phyloP scores from a whole-genome alignment of 2,113 vertebrate genomes.

The Anhinga rufa region DNA sequence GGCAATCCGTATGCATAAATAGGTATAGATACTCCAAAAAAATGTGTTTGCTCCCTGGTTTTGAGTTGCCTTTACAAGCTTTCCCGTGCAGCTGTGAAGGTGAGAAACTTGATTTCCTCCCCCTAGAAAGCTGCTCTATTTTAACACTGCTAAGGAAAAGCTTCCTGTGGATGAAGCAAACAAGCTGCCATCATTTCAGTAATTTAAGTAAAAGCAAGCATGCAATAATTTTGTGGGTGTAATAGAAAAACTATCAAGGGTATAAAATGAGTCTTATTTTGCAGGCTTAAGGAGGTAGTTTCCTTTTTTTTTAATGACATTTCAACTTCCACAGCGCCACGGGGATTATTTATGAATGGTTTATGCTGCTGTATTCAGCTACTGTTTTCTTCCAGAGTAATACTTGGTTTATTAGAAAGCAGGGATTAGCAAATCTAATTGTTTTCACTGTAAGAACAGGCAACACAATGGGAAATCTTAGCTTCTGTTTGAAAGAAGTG shows the following conservation, averaged over 20 bases:
- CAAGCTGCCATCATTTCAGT: no score
- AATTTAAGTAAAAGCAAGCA: not conserved
- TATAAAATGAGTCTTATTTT: not conserved
- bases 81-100: not conserved
- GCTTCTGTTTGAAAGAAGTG: not conserved
- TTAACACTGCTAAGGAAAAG: not conserved
- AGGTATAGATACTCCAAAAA: accelerated
- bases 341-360: not conserved
- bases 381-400: not conserved
- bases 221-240: not conserved
- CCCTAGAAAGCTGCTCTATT: not conserved
- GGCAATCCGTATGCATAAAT: accelerated
- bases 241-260: not conserved
- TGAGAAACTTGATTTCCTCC: not conserved
- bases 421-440: not conserved
- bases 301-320: not conserved
- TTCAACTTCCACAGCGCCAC: not conserved
- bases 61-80: not conserved
- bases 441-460: not conserved
- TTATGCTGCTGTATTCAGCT: no score
- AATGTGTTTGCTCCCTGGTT: not conserved
- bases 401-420: not conserved
- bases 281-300: not conserved
- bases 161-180: not conserved
- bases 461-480: not conserved